Evolutionary conservation across 53 echinoderm and acorn worm species (phyloP), one percentile per base, ranked within the genome.

Genomic region (Temnopleurus reevesii): DNA sequence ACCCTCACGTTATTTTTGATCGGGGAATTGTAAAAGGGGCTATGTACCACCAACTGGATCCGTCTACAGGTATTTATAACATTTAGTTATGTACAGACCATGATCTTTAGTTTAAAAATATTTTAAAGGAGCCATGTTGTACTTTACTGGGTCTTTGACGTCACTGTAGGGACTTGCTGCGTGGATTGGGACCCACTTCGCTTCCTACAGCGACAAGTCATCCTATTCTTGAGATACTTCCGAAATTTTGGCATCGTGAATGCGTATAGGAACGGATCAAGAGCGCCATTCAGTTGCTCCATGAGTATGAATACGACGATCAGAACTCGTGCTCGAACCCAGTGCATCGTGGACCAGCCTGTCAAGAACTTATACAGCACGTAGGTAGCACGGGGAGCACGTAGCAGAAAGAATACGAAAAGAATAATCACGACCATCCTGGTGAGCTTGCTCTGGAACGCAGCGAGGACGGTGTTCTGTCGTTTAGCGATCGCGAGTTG

Each of bases 201-300:
- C 23, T 36, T 41, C 8, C 15, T 12, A n/a, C 5, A 21, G 7
- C 41, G 23, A 41, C 38, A 71, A 18, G 36, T 7, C 21, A 41
- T 1, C 71, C 41, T 38, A n/a, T 8, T 3, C 7, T 1, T 23
- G 27, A 71, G 71, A 41, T 71, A 71, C 12, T 41, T 8, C 41
- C 71, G 41, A 71, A 71, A 71, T 41, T 71, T 36, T 9, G 71
- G 71, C 18, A 23, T 41, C 12, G 27, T n/a, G 71, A 71, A 21
- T 21, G 71, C 71, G 21, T 71, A 71, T 1, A 71, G n/a, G 28
- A 71, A 71, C 3, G 71, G 71, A 71, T 71, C 71, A n/a, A 71
- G 36, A 2, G 41, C 41, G 41, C 71, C 5, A 10, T 21, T 38
- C 1, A n/a, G 41, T 15, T 71, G 71, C n/a, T 36, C 8, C 71